These are phyloP conservation scores for Alcedo atthis DNA, from an alignment of 2,797 vertebrate genomes.

Conservation along the genomic window DNA sequence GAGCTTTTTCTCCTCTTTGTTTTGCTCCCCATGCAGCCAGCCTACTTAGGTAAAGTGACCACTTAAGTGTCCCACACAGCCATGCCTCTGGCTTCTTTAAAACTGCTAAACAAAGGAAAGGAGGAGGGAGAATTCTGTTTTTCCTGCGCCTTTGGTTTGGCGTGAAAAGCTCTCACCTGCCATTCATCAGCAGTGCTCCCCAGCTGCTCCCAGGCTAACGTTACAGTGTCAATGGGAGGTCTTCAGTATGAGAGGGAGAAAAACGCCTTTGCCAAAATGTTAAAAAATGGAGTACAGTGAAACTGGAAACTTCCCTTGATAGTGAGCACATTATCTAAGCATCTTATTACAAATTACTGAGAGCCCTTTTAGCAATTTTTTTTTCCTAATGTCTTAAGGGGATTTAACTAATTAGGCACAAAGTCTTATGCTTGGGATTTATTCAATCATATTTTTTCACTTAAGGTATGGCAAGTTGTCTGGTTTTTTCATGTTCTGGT, in stretches of 20 bases:
- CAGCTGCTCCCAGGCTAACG: constrained; percentile 59
- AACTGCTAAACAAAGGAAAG: neutral
- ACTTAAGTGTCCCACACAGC: neutral
- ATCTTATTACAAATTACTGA: constrained; percentile 67
- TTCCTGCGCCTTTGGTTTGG: neutral
- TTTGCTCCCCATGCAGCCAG: neutral
- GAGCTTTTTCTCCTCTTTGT: neutral
- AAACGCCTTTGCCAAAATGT: constrained; percentile 12
- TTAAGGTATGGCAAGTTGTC: neutral
- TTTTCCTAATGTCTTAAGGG: constrained; percentile 12
- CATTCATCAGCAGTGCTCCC: constrained; percentile 54
- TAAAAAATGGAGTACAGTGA: constrained; percentile 54
- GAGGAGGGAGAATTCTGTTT: neutral
- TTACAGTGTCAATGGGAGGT: constrained; percentile 62
- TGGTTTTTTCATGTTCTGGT: neutral
- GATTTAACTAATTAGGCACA: constrained; percentile 72
- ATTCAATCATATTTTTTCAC: constrained; percentile 53
- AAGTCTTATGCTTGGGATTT: constrained; percentile 59
- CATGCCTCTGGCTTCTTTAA: neutral
- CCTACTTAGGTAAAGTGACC: neutral
- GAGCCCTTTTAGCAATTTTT: constrained; percentile 49
- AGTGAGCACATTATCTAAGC: constrained; percentile 57
- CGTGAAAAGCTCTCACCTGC: constrained; percentile 52
- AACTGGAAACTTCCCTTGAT: constrained; percentile 70
- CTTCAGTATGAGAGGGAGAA: constrained; percentile 40